Evolutionary conservation across 2,797 vertebrate genomes (phyloP).

Genomic region (Benthosema pterotum): DNA sequence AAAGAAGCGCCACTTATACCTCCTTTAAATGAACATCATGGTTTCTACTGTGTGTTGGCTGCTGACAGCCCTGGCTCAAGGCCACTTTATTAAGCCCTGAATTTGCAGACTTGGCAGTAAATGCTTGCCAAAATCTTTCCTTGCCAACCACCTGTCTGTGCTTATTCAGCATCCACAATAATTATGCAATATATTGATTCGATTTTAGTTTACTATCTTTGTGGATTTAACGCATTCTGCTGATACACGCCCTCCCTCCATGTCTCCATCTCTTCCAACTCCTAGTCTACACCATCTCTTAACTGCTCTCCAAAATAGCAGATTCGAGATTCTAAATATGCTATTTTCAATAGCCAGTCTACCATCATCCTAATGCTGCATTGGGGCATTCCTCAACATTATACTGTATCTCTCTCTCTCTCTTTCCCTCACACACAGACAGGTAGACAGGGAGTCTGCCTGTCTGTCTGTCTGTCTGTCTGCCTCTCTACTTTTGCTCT

Average conservation of each 20-base stretch:
- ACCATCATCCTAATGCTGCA: no score
- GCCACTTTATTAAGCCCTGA: background rate
- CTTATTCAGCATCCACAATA: conserved; percentile 5
- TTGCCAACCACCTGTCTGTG: background rate
- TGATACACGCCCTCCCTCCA: background rate
- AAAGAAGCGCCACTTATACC: no score
- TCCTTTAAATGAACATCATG: no score
- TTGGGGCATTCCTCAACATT: no score
- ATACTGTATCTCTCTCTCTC: no score
- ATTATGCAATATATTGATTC: conserved; percentile 24
- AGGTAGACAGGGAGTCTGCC: no score
- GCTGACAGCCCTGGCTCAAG: background rate
- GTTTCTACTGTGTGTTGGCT: no score
- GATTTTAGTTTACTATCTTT: conserved; percentile 1
- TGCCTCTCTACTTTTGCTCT: no score
- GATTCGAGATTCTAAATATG: no score
- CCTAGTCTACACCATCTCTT: background rate
- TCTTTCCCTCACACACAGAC: no score
- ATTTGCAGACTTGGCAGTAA: conserved; percentile 11
- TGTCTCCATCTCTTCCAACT: background rate
- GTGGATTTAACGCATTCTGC: background rate
- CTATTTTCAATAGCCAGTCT: no score
- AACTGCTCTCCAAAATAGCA: no score
- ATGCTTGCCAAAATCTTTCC: conserved; percentile 1
- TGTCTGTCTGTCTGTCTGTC: background rate